phyloP scores from a whole-genome alignment of 1,140 invertebrate genomes.

The Drosophila nebulosa region DNA sequence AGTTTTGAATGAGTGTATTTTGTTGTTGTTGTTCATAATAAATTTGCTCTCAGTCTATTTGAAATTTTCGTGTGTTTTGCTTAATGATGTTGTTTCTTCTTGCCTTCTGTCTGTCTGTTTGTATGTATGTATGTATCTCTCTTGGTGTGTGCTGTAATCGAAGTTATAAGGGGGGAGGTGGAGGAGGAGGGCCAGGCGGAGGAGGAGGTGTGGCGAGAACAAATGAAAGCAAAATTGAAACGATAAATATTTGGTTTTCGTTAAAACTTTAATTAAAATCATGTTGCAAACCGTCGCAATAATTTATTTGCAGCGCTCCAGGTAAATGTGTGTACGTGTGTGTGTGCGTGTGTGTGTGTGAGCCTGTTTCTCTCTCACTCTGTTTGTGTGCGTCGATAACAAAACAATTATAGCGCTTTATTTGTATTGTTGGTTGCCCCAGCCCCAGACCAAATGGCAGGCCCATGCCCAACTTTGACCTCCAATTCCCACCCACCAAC shows the following conservation, averaged over 20 bases:
- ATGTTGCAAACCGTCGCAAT: conserved; percentile 62
- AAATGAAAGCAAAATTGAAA: conserved; percentile 75
- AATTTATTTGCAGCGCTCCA: conserved; percentile 66
- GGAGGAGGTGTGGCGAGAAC: conserved; percentile 29
- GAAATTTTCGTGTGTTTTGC: conserved; percentile 45
- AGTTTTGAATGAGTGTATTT: conserved; percentile 64
- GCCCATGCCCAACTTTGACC: no score
- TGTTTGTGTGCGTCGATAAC: conserved; percentile 59
- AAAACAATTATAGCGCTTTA: conserved; percentile 73
- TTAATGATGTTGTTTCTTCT: conserved; percentile 54
- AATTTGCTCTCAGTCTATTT: conserved; percentile 37
- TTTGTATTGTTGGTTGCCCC: conserved; percentile 33
- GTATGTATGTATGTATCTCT: no score
- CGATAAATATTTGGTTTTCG: conserved; percentile 78
- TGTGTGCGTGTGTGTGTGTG: background rate
- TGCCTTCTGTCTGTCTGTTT: background rate
- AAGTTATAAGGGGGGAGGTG: conserved; percentile 1
- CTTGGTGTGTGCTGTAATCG: no score
- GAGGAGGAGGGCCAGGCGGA: conserved; percentile 50
- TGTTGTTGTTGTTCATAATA: conserved; percentile 45
- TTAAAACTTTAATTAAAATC: conserved; percentile 79
- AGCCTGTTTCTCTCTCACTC: background rate
- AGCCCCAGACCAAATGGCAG: no score
- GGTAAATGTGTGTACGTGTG: conserved; percentile 5
- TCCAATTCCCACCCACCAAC: conserved; percentile 1